Evolutionary conservation across 1,140 invertebrate genomes (phyloP), one percentile per base, ranked within the genome.

Genomic region (Ceratoteleas bidentatus): DNA sequence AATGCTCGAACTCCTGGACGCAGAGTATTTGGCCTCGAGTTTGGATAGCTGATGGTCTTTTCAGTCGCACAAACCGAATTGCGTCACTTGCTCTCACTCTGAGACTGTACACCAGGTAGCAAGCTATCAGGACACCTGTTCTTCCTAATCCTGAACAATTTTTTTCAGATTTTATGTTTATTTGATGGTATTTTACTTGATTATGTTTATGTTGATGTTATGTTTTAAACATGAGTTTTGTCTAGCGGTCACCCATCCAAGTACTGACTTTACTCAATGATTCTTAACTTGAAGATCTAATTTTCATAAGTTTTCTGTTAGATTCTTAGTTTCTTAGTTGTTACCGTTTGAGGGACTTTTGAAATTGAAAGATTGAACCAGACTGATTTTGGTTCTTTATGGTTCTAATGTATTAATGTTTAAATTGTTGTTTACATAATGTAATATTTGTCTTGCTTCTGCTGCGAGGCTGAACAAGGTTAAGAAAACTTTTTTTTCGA

Each of bases 61-160:
- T 96, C 81, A 94, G 93, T 60, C 96, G 91, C n/a, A 98, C 95
- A 85, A 96, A 95, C 54, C 95, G 93, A 69, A 98, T 96, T 0
- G 96, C 96, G 75, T 96, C 95, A 85, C 95, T 95, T 0, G 96
- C 95, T 40, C 93, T 91, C 16, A 97, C 94, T 78, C 96, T 91
- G 79, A 96, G 93, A 33, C 94, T 94, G 89, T 96, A 97, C 10
- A 98, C 94, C 9, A 98, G 92, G 90, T 96, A 97, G 89, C 96
- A 97, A 0, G 96, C 95, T 77, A 98, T 97, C 11, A 98, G 90
- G 4, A 98, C 95, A 2, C 97, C 97, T 4, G 96, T 98, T 83
- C 97, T 92, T 2, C 96, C 97, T 52, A 96, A 89, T 82, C n/a
- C n/a, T n/a, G n/a, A n/a, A n/a, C n/a, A 90, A 79, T 60, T 45